These are phyloP conservation scores for Chaitophorus viminalis DNA, from an alignment of 2,888 invertebrate species.

Conservation along the genomic window DNA sequence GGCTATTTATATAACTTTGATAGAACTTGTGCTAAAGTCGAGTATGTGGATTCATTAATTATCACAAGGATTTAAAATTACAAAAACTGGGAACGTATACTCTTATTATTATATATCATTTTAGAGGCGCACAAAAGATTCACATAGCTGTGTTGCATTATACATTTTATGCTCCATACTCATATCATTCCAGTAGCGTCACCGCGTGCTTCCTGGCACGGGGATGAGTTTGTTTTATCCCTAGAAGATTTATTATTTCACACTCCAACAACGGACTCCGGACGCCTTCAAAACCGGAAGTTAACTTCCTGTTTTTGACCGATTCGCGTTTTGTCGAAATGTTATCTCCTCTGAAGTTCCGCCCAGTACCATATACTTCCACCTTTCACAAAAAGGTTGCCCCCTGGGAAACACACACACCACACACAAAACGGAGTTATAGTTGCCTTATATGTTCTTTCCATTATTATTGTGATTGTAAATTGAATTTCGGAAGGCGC, in stretches of 20 bases:
- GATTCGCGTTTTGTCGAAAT: slow-evolving; percentile 44
- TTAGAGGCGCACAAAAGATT: neutral
- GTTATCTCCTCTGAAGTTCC: neutral
- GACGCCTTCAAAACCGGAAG: slow-evolving; percentile 43
- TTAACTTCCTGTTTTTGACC: slow-evolving; percentile 42
- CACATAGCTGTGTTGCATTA: slow-evolving; percentile 20
- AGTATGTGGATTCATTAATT: neutral
- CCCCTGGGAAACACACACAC: neutral
- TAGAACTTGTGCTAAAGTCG: neutral
- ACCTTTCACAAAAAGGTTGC: neutral
- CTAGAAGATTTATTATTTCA: slow-evolving; percentile 48
- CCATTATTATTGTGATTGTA: neutral
- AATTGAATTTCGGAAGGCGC: slow-evolving; percentile 34
- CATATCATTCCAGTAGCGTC: slow-evolving; percentile 21
- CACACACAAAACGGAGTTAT: slow-evolving; percentile 16
- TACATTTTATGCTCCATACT: slow-evolving; percentile 35
- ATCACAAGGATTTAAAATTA: neutral
- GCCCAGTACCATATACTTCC: neutral
- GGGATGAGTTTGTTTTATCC: slow-evolving; percentile 36
- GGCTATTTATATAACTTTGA: too few relatives aligned
- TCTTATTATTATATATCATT: neutral
- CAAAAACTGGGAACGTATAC: neutral
- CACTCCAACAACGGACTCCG: slow-evolving; percentile 24
- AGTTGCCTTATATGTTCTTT: slow-evolving; percentile 28
- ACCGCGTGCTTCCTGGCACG: slow-evolving; percentile 29